phyloP scores from a whole-genome alignment of 2,113 vertebrate species.

The Tachycineta bicolor region DNA sequence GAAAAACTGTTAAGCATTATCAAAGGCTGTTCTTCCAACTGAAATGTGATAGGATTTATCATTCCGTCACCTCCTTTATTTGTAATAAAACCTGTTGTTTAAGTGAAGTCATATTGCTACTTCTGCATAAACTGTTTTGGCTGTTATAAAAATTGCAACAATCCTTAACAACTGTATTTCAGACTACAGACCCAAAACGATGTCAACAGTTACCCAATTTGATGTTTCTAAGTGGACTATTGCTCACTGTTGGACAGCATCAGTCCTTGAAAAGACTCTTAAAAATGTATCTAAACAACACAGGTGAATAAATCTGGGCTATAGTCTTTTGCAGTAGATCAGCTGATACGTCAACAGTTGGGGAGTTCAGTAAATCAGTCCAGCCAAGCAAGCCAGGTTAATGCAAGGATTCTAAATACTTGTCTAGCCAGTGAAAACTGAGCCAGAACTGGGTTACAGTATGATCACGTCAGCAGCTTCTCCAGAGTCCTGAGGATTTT shows the following conservation, averaged over 20 bases:
- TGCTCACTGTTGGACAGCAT: background rate
- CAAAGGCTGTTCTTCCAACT: background rate
- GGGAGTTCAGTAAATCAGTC: background rate
- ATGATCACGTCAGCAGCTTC: background rate
- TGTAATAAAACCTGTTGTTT: background rate
- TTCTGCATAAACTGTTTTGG: background rate
- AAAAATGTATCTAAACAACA: background rate
- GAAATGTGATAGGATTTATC: background rate
- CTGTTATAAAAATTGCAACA: background rate
- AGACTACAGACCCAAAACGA: background rate
- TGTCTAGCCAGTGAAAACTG: background rate
- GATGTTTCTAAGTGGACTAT: background rate
- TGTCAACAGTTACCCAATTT: background rate
- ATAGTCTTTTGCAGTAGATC: background rate
- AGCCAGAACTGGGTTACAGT: background rate
- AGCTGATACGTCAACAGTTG: background rate
- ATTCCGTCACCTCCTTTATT: background rate
- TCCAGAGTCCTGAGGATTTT: background rate
- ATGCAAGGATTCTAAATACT: background rate
- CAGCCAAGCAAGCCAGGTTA: background rate
- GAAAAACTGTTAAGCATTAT: background rate
- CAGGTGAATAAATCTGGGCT: background rate
- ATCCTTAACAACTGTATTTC: background rate
- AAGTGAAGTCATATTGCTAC: background rate
- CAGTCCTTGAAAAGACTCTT: background rate